Evolutionary conservation across 1,140 invertebrate species (phyloP).

Genomic region (Macrobrachium nipponense): DNA sequence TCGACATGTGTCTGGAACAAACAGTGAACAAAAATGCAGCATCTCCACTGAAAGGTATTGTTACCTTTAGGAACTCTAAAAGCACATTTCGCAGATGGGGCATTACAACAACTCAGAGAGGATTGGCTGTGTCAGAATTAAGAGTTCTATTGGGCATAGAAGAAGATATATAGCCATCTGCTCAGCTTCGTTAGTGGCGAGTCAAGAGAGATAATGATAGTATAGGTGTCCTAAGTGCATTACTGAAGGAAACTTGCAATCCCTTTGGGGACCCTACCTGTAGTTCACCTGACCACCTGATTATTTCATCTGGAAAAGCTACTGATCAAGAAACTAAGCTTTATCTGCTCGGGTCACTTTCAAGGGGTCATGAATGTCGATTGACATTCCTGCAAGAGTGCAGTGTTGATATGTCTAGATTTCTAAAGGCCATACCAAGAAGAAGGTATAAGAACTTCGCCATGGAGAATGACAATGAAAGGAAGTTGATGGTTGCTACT

Average conservation of each 20-base stretch:
- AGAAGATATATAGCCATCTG: background rate
- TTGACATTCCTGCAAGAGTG: too few relatives aligned
- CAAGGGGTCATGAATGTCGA: too few relatives aligned
- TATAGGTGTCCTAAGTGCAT: background rate
- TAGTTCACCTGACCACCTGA: too few relatives aligned
- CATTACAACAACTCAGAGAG: slow-evolving; percentile 15
- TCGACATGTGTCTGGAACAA: slow-evolving; percentile 23
- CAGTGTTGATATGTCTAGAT: too few relatives aligned
- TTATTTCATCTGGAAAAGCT: too few relatives aligned
- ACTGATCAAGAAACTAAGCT: too few relatives aligned
- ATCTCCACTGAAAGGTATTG: slow-evolving; percentile 21
- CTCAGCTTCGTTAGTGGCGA: background rate
- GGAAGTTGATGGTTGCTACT: background rate
- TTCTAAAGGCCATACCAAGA: too few relatives aligned
- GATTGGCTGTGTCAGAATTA: slow-evolving; percentile 14
- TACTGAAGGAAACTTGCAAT: too few relatives aligned
- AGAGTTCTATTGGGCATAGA: background rate
- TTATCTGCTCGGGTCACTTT: too few relatives aligned
- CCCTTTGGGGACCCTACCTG: too few relatives aligned
- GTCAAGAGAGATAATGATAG: too few relatives aligned
- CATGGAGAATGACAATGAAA: slow-evolving; percentile 14
- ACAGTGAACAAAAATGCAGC: slow-evolving; percentile 14
- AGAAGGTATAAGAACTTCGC: slow-evolving; percentile 6
- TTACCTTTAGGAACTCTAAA: slow-evolving; percentile 20
- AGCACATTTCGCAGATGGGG: background rate